phyloP scores from a whole-genome alignment of 2,113 vertebrate species.

The Pygoscelis antarcticus region DNA sequence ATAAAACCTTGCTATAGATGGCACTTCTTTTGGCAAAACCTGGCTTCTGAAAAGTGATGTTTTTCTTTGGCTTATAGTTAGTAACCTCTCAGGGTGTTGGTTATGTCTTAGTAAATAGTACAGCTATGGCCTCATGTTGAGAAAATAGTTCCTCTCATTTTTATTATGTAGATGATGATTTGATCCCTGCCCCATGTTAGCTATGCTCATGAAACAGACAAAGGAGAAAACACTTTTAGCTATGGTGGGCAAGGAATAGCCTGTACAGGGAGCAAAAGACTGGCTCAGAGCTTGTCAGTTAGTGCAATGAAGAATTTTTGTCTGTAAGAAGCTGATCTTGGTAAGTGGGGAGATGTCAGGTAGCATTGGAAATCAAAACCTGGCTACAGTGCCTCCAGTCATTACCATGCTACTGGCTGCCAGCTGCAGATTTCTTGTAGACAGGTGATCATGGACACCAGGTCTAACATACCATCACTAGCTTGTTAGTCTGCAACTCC shows the following conservation, averaged over 20 bases:
- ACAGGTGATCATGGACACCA: neutral
- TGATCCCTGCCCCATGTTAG: neutral
- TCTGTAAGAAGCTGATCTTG: neutral
- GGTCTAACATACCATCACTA: neutral
- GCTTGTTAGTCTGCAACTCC: neutral
- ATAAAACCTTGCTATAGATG: neutral
- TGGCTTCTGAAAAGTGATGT: neutral
- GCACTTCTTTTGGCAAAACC: neutral
- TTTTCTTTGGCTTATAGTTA: neutral
- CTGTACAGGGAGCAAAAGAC: neutral
- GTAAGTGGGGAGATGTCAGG: neutral
- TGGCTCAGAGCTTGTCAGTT: neutral
- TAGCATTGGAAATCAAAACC: neutral
- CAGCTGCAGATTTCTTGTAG: neutral
- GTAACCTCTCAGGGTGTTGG: neutral
- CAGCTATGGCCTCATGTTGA: neutral
- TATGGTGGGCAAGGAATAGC: neutral
- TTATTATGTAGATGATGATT: neutral
- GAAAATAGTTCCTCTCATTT: neutral
- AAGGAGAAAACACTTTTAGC: neutral
- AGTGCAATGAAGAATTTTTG: neutral
- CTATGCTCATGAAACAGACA: neutral
- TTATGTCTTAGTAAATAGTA: neutral
- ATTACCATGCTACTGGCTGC: rapidly evolving
- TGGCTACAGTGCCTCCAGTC: neutral